Percentiles rank a stretch among this genome's conserved stretches.
phyloP scores from a whole-genome alignment of 2,888 invertebrate genomes.

The Caenorhabditis uteleia region DNA sequence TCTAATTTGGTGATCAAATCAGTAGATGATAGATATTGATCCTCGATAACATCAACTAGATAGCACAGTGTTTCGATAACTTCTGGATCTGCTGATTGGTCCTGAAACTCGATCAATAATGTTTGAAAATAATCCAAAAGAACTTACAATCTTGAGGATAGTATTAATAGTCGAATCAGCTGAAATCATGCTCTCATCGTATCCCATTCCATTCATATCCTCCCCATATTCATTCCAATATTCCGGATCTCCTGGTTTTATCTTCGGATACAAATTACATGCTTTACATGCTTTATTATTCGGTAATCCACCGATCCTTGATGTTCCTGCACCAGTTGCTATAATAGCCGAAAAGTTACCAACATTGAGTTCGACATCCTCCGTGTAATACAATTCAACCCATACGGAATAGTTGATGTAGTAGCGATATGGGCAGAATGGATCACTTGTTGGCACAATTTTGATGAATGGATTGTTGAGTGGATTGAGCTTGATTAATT shows the following conservation, averaged over 20 bases:
- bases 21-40: slow-evolving; percentile 2
- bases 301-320: slow-evolving; percentile 59
- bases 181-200: not conserved
- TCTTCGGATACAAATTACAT: slow-evolving; percentile 65
- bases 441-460: slow-evolving; percentile 16
- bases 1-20: slow-evolving; percentile 18
- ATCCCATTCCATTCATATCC: not conserved
- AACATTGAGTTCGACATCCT: slow-evolving; percentile 55
- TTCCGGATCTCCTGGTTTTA: not conserved
- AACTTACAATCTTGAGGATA: not conserved
- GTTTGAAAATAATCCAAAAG: not conserved
- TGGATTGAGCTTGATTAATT: slow-evolving; percentile 49
- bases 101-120: slow-evolving; percentile 6
- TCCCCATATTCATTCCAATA: not conserved
- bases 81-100: slow-evolving; percentile 5
- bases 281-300: slow-evolving; percentile 63
- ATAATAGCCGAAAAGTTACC: slow-evolving; percentile 50
- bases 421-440: slow-evolving; percentile 24
- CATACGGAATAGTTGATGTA: slow-evolving; percentile 57
- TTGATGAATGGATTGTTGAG: slow-evolving; percentile 59
- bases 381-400: slow-evolving; percentile 68
- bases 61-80: slow-evolving; percentile 11
- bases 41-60: slow-evolving; percentile 20
- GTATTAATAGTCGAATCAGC: not conserved
- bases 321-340: slow-evolving; percentile 56